Evolutionary conservation across 2,797 vertebrate species (phyloP), one percentile per base, ranked within the genome.

Genomic region (Mormyrus hasselquistii): DNA sequence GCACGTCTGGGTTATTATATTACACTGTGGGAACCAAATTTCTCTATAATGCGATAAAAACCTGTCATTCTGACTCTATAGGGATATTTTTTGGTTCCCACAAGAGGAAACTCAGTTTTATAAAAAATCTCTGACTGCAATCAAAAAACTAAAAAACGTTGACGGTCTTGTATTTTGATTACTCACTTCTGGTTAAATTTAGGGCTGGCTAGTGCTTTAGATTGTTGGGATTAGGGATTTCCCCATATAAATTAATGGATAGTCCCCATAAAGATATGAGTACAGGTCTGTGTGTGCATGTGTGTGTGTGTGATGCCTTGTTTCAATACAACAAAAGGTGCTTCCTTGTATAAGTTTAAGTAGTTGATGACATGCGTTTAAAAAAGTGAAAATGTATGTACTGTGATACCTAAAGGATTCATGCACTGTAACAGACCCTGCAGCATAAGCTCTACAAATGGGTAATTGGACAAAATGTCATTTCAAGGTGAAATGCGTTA

Each of bases 301-400:
- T 65, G 59, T 19, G 53, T 38, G 29, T 38, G 65, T 73, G 65
- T 38, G 65, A 29, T 69, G 1, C 22, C 25, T 38, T 73, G 29
- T 38, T 38, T 73, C 16, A 73, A 73, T 82, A 59, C 90, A 86
- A 92, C 22, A 41, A 90, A 91, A 88, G 69, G 88, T 90, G 91
- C 25, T 14, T 38, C 69, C 12, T n/a, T 82, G 12, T 44, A 14
- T 4, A 82, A 41, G 12, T 44, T 47, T 47, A 82, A 19, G 76
- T 82, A 41, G 41, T 47, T 47, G 6, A 86, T 59, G 22, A 9
- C 34, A 29, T 47, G 59, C 49, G 4, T 41, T 49, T 16, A 62
- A 79, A 16, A 73, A 85, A 7, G 22, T 38, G 41, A 38, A 69
- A 47, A 44, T 55, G 82, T 57, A n/a, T 57, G 86, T 87, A 38